Evolutionary conservation across 2,113 vertebrate species (phyloP), one percentile per base, ranked within the genome.

Genomic region (Crotalus tigris): DNA sequence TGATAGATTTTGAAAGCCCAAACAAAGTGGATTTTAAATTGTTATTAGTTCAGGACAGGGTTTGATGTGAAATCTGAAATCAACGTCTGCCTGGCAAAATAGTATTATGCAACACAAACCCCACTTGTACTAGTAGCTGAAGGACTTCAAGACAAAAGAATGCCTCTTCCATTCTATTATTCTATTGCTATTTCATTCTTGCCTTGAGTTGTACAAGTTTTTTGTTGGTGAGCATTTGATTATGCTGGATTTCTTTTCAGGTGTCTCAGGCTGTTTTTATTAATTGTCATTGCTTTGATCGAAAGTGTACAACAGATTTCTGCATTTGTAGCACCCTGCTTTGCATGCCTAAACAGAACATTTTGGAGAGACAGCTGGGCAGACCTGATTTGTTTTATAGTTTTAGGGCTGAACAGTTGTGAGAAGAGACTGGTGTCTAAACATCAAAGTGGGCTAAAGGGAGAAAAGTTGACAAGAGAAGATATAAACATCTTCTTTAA

Each of bases 161-260:
- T 21, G 7, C 33, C 7, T 81, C 75, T 81, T 81, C 33, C 33
- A 81, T 81, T 81, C 75, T 44, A 9, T 55, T 33, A 90, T 49
- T 91, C 44, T 95, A 93, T 96, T 97, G 96, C 96, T 95, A 95
- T 95, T 97, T 95, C 54, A 26, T 94, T 95, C 94, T 92, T 95
- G 94, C 93, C 96, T 94, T 91, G 93, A 93, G 93, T 95, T 90
- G 94, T 53, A 0, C 92, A 51, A 94, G 96, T 97, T 93, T 95
- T 92, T 96, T 24, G 86, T 96, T 95, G 29, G 96, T 93, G 95
- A 96, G 96, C 94, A 51, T 97, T 96, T 97, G 97, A 97, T 97
- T 97, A 97, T 91, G 51, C 89, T 94, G 95, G 95, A 93, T 97
- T 97, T 97, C 97, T 97, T 97, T 97, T 94, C 96, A 96, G 96